Base-by-base conservation (phyloP, 1,140 invertebrate species). In the Pseudomyrmex concolor region DNA sequence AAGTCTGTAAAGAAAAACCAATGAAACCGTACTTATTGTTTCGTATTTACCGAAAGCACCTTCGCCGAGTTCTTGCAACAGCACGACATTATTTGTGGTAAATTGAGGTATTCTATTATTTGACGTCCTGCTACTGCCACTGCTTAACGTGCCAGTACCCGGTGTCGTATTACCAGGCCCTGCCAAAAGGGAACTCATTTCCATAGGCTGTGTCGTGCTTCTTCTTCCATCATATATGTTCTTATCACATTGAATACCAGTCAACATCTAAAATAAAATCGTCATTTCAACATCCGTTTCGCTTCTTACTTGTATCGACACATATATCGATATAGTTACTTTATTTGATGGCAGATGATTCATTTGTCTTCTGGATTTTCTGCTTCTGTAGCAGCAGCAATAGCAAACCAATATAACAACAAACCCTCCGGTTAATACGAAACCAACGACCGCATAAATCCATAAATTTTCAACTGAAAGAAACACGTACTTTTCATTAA, bases 11-110 rank as follows among this genome's bases (percentile, higher is more conserved):
- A 72, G 57, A 43, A 10, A 13, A n/a, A 43, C 3, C 12, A 15
- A 2, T 12, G 1, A 22, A 74, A 25, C 17, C 70, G n/a, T n/a
- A n/a, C n/a, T n/a, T n/a, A 57, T 45, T 54, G 22, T 57, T 80
- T 73, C 60, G 54, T 67, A 67, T 92, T 95, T 95, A 95, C 98
- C 99, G 95, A 99, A 99, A 64, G 98, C 98, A 34, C 98, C 98
- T 95, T 99, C 98, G 51, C 98, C 98, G 2, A 99, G 94, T 93
- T 99, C 98, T 93, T 99, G 98, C 51, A 99, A 95, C 91, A 99
- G 99, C 80, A 97, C 95, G 0, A 99, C 97, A 91, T 97, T 97
- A 63, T 96, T 96, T 73, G 97, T 93, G 1, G 95, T 96, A 94
- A 96, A 98, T 84, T 95, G 97, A 89, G 96, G 96, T 86, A 97